These are phyloP conservation scores for Catharus minimus DNA, from an alignment of 2,113 vertebrate species.

Conservation along the genomic window DNA sequence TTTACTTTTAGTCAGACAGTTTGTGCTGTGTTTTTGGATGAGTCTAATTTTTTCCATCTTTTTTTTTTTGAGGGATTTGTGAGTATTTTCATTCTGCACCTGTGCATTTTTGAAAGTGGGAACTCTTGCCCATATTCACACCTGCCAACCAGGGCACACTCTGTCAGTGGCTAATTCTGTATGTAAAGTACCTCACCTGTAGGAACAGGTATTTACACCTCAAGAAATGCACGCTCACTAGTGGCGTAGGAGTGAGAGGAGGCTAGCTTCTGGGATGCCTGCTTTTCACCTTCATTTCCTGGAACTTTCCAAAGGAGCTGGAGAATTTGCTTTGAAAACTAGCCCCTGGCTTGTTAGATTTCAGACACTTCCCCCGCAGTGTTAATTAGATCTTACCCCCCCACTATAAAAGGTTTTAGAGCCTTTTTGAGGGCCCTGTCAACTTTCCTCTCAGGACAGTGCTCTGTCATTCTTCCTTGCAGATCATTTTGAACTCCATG, in stretches of 20 bases:
- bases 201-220: background rate
- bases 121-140: background rate
- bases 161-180: background rate
- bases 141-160: background rate
- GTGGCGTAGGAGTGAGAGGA: background rate
- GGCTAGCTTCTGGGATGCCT: background rate
- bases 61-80: background rate
- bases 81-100: background rate
- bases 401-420: background rate
- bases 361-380: background rate
- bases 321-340: background rate
- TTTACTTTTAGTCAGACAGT: background rate
- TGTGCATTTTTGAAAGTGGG: background rate
- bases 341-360: background rate
- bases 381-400: background rate
- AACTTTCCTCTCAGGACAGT: background rate
- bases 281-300: background rate
- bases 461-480: background rate
- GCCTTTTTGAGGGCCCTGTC: background rate
- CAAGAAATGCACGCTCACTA: background rate
- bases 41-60: background rate
- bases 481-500: constrained; percentile 99
- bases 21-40: background rate
- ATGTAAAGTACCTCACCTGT: background rate
- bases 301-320: background rate